phyloP scores from a whole-genome alignment of 1,140 invertebrate species.

The Temnothorax curvispinosus region DNA sequence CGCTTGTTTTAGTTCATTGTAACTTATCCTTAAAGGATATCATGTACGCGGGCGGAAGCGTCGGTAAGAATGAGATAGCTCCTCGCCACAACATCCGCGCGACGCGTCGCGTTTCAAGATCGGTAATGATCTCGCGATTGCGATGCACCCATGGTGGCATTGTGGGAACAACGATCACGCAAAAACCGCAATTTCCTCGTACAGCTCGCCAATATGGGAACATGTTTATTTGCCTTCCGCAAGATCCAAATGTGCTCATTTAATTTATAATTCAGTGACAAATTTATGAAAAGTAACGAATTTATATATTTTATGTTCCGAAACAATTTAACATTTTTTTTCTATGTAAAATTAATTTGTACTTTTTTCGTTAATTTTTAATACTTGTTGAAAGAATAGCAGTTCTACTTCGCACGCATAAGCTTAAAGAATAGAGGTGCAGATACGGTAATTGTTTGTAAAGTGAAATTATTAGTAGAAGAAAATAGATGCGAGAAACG shows the following conservation, averaged over 20 bases:
- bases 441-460: background rate
- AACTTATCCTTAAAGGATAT: slow-evolving; percentile 10
- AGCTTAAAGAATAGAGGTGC: background rate
- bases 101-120: slow-evolving; percentile 65
- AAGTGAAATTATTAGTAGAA: background rate
- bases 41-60: slow-evolving; percentile 40
- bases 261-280: background rate
- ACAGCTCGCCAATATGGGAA: slow-evolving; percentile 27
- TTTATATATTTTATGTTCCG: background rate
- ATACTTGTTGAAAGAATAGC: background rate
- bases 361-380: background rate
- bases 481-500: background rate
- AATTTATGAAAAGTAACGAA: background rate
- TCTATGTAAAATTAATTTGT: background rate
- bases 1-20: background rate
- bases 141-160: slow-evolving; percentile 6
- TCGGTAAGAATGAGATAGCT: slow-evolving; percentile 53
- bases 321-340: background rate
- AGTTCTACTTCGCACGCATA: background rate
- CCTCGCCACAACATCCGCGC: slow-evolving; percentile 65
- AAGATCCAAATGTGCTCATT: background rate
- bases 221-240: slow-evolving; percentile 27
- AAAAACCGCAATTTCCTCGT: slow-evolving; percentile 76
- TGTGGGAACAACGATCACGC: slow-evolving; percentile 63
- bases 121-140: slow-evolving; percentile 23